Evolutionary conservation across 2,113 vertebrate genomes (phyloP), one percentile per base, ranked within the genome.

Genomic region (Zosterops pallidus): DNA sequence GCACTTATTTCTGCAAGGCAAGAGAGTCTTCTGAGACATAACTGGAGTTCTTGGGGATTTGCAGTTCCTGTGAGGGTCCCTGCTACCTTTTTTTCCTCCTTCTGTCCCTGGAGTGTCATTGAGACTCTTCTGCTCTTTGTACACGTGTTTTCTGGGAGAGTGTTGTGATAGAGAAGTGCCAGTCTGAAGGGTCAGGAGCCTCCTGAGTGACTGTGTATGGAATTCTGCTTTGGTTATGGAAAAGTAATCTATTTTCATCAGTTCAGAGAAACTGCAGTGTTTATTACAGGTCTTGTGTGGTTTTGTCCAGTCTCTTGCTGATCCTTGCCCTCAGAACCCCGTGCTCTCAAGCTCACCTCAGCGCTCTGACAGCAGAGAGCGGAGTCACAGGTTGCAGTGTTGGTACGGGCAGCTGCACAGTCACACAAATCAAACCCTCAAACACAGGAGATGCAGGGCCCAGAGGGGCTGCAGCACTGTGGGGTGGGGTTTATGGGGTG

Each of bases 391-490:
- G 11, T 42, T 21, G 3, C 37, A 12, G 20, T 4, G 19, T 37
- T 72, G 39, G 8, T 33, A 1, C 1, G 8, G 23, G 19, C 55
- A 41, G 26, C 29, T 65, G 63, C 46, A 47, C 6, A 0, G 5
- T 37, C 44, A 6, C 17, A 6, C 46, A 12, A 4, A 4, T 21
- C 26, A 41, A 50, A 53, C 37, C 23, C 80, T 83, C 46, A 5
- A 6, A 28, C 52, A 0, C 1, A 42, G 67, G 62, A 22, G 56
- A 1, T 29, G 49, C 46, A 7, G n/a, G 41, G 56, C 52, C 35
- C 31, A 47, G 46, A 0, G 24, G 37, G 29, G 68, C 1, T 12
- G 42, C 6, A 42, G 63, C 21, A 2, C 3, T 3, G 1, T 71
- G 21, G 44, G 14, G 9, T 47, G 76, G 78, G 52, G 16, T 46